A percentile compares a stretch with the other conserved stretches of the same genome.
phyloP scores from a whole-genome alignment of 2,888 invertebrate species.

The Lumbricus terrestris region DNA sequence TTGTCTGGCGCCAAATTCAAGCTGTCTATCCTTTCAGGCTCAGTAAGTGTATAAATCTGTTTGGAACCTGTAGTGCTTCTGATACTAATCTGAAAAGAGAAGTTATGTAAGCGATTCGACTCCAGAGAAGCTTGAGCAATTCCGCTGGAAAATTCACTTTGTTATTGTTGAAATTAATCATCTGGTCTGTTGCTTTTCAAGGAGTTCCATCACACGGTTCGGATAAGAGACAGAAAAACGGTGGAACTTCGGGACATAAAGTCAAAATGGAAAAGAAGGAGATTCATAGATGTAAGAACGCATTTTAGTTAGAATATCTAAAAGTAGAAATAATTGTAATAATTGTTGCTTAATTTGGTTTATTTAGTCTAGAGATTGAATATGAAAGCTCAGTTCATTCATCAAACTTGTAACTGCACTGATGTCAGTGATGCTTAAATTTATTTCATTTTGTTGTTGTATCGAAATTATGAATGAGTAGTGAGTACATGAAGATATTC shows the following conservation, averaged over 20 bases:
- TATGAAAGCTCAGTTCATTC: neutral
- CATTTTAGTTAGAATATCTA: neutral
- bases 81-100: neutral
- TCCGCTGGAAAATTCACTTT: neutral
- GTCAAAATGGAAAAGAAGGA: neutral
- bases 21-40: neutral
- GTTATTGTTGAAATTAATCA: neutral
- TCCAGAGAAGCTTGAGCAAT: neutral
- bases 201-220: neutral
- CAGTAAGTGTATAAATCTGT: neutral
- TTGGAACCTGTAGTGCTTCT: neutral
- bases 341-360: neutral
- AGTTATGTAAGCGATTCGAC: neutral
- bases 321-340: neutral
- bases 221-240: neutral
- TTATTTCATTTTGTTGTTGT: no score
- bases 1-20: neutral
- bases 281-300: neutral
- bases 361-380: neutral
- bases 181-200: neutral
- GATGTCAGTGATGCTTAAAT: no score
- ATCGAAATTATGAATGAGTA: no score
- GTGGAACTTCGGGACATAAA: neutral
- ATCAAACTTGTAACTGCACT: no score
- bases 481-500: no score